Evolutionary conservation across 2,113 vertebrate genomes (phyloP).

Genomic region (Ctenomys sociabilis): DNA sequence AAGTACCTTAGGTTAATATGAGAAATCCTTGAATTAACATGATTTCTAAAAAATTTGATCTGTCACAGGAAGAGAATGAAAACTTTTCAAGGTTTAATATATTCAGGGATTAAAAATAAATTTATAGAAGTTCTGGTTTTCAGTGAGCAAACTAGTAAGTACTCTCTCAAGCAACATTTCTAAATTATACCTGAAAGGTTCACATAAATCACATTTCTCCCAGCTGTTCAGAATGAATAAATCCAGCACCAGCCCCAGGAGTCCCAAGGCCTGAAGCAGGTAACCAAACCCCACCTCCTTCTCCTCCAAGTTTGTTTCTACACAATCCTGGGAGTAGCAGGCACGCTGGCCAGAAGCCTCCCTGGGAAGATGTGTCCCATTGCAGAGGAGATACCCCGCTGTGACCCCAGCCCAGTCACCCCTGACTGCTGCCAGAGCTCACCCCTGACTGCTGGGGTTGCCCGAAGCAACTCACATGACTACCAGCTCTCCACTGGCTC

Average conservation of each 20-base stretch:
- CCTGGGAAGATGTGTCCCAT: neutral
- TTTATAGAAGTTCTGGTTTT: constrained; percentile 21
- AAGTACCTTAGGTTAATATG: neutral
- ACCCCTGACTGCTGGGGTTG: no score
- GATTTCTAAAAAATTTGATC: neutral
- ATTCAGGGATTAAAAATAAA: constrained; percentile 55
- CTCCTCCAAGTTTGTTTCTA: neutral
- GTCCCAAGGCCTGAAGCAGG: constrained; percentile 4
- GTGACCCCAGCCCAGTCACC: no score
- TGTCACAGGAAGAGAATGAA: constrained; percentile 39
- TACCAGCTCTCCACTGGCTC: neutral
- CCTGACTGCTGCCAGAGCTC: neutral
- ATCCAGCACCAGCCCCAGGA: neutral
- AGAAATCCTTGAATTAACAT: constrained; percentile 28
- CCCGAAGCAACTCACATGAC: neutral
- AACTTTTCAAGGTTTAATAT: constrained; percentile 42
- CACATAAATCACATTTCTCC: neutral
- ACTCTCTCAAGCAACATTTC: constrained; percentile 23
- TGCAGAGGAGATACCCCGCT: neutral
- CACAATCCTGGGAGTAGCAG: constrained; percentile 6
- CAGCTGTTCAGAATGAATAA: neutral
- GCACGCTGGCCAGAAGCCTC: neutral
- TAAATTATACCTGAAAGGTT: constrained; percentile 44
- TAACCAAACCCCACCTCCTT: neutral
- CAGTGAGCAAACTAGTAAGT: constrained; percentile 6